Conservation (phyloP, 1,140 invertebrate species). For the Brachionus rubens region DNA sequence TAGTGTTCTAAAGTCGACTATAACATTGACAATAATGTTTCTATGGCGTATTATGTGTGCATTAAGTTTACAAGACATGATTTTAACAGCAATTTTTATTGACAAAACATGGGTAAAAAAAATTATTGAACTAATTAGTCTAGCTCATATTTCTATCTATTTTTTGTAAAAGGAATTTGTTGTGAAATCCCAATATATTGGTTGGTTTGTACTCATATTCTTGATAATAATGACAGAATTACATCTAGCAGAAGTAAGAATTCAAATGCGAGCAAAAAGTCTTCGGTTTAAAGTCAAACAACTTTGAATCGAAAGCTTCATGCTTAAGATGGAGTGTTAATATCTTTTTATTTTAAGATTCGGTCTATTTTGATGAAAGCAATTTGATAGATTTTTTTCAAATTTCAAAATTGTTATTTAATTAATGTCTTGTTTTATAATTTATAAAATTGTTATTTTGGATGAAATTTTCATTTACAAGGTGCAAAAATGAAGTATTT, state of each 20-base stretch:
- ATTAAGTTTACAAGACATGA: conserved; percentile 23
- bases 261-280: no score
- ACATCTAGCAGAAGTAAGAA: conserved; percentile 2
- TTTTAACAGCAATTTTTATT: conserved; percentile 28
- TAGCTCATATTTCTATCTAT: neutral
- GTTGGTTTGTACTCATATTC: neutral
- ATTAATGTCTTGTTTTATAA: no score
- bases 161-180: conserved; percentile 18
- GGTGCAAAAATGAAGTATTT: no score
- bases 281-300: no score
- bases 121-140: neutral
- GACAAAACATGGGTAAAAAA: conserved; percentile 22
- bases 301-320: no score
- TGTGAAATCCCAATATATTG: neutral
- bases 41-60: conserved; percentile 33
- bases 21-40: conserved; percentile 14
- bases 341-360: neutral
- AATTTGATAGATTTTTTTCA: neutral
- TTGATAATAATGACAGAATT: conserved; percentile 28
- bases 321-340: no score
- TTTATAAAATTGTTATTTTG: no score
- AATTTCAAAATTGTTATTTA: neutral
- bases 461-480: no score
- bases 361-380: conserved; percentile 2
- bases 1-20: neutral